Conservation (phyloP, 2,888 invertebrate species). For the Cybosia mesomella region DNA sequence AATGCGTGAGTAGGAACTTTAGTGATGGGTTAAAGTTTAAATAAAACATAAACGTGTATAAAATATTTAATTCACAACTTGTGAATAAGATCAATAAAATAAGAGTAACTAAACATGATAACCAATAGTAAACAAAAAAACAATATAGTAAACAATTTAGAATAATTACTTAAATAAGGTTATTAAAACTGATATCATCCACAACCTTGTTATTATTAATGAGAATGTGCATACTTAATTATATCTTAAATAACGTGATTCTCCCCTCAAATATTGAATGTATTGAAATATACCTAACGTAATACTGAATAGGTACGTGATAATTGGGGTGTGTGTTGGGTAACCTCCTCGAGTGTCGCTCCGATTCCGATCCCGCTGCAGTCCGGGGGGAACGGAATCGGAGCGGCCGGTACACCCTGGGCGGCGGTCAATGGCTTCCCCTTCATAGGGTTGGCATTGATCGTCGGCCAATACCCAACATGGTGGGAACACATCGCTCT, state of each 20-base stretch:
- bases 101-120: neutral
- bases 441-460: no score
- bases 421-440: no score
- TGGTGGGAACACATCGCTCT: no score
- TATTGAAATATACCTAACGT: neutral
- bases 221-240: neutral
- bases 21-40: neutral
- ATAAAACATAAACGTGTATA: neutral
- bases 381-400: no score
- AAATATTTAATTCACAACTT: neutral
- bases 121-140: no score
- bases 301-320: no score
- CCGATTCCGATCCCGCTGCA: no score
- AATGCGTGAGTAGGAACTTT: neutral
- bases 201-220: neutral
- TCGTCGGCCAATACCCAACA: no score
- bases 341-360: no score
- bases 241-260: slow-evolving; percentile 1
- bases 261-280: neutral
- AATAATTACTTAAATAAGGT: neutral
- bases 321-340: no score
- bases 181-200: neutral
- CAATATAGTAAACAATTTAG: neutral
- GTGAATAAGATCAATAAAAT: neutral
- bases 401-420: no score